Evolutionary conservation across 2,113 vertebrate species (phyloP), one percentile per base, ranked within the genome.

Genomic region (Oenanthe oenanthe): DNA sequence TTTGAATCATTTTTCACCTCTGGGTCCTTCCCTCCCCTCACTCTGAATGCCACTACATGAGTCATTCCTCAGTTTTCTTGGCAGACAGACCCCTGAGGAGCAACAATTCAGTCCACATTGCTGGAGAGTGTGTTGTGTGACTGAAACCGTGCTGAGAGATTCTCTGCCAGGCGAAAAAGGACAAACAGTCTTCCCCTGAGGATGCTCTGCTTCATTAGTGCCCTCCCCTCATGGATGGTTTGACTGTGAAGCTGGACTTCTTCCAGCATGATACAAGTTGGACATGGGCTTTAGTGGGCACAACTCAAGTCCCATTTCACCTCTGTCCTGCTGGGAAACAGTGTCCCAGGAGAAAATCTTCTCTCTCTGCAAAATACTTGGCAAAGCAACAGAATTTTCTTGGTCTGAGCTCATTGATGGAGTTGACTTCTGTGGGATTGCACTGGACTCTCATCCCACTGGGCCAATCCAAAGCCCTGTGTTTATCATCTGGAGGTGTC

Each of bases 21-120:
- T 47, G 2, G 4, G 48, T 92, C 73, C 72, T 94, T 89, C 75
- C 53, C 78, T 67, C 43, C 51, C 43, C 28, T 67, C 1, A 0
- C 66, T 94, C 56, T 0, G 1, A 88, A 67, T 66, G 76, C 57
- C 60, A 79, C 2, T 2, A 36, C 54, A 26, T 93, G 90, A 92
- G 79, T 94, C 76, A 96, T 90, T 88, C 53, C 70, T 70, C 48
- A 45, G 45, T 81, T 75, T 89, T 92, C 88, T 91, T 93, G 96
- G 82, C 95, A 96, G 79, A 67, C 56, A 71, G 93, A 84, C n/a
- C 68, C 88, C 90, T n/a, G 79, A 93, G 78, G 90, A 94, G 61
- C 84, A 94, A 78, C 85, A 84, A 43, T 78, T 93, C 72, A 75
- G 65, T 65, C 56, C 6, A 20, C 78, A 26, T 88, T 78, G 50